Conservation (phyloP, 1,140 invertebrate species). For the Danaus plexippus region DNA sequence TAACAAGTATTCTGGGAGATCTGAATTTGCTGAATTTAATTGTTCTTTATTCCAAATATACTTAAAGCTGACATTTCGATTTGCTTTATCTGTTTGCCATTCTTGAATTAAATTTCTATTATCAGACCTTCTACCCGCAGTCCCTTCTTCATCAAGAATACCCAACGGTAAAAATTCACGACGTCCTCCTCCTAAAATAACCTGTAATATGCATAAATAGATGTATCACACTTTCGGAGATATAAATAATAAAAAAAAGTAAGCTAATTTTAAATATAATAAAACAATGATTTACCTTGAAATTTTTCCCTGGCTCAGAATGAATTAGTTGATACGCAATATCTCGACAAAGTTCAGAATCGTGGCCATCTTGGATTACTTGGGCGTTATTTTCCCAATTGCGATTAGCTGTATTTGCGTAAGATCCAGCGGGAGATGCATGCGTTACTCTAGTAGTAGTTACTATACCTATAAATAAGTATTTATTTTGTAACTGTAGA, state of each 20-base stretch:
- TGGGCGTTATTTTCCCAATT: slow-evolving; percentile 16
- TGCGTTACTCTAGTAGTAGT: slow-evolving; percentile 16
- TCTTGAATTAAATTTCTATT: slow-evolving; percentile 66
- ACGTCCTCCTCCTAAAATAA: slow-evolving; percentile 82
- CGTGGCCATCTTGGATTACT: neutral
- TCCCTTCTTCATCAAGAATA: slow-evolving; percentile 77
- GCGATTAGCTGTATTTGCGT: slow-evolving; percentile 10
- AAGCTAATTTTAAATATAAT: no score
- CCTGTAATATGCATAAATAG: slow-evolving; percentile 47
- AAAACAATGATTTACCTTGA: slow-evolving; percentile 3
- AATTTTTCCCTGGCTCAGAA: slow-evolving; percentile 8
- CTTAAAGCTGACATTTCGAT: slow-evolving; percentile 77
- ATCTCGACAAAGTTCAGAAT: slow-evolving; percentile 9
- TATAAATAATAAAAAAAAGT: no score
- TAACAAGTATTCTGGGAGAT: slow-evolving; percentile 79
- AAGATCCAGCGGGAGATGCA: slow-evolving; percentile 15
- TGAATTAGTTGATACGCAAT: slow-evolving; percentile 15
- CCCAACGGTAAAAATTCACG: slow-evolving; percentile 76
- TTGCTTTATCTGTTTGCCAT: slow-evolving; percentile 53
- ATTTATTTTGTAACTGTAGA: neutral
- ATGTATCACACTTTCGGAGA: no score
- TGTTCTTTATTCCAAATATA: slow-evolving; percentile 78
- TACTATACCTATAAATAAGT: slow-evolving; percentile 11
- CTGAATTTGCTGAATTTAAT: slow-evolving; percentile 74
- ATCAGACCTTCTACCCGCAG: slow-evolving; percentile 75